Conservation (phyloP, 2,888 invertebrate species). For the Cyrtodaria siliqua region DNA sequence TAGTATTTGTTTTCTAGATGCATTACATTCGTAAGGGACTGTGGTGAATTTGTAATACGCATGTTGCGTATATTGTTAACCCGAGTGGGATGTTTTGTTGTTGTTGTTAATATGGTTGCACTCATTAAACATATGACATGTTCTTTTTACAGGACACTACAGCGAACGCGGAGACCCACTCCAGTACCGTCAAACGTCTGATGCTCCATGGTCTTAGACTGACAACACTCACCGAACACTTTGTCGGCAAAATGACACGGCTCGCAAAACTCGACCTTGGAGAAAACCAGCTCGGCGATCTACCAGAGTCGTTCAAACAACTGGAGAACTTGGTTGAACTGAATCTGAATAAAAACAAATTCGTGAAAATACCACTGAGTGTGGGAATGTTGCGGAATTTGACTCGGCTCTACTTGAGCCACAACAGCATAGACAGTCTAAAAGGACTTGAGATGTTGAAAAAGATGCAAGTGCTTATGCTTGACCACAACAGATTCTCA, state of each 20-base stretch:
- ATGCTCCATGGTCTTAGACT: conserved; percentile 74
- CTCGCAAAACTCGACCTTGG: conserved; percentile 83
- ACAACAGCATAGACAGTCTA: conserved; percentile 78
- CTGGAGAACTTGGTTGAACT: conserved; percentile 81
- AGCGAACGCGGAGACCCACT: conserved; percentile 70
- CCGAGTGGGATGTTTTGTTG: too few species aligned
- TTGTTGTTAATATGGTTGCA: not conserved
- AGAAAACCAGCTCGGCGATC: conserved; percentile 78
- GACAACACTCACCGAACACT: conserved; percentile 72
- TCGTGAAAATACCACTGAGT: conserved; percentile 77
- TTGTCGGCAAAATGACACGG: conserved; percentile 73
- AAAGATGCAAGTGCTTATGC: conserved; percentile 78
- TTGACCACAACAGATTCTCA: conserved; percentile 82
- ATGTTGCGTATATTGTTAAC: too few species aligned
- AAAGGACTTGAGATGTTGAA: conserved; percentile 81
- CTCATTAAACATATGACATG: too few species aligned
- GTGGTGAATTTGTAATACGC: too few species aligned
- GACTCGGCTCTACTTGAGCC: conserved; percentile 78
- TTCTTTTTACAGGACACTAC: conserved; percentile 76
- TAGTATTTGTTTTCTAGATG: too few species aligned
- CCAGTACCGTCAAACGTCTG: conserved; percentile 72
- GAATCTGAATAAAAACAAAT: conserved; percentile 78
- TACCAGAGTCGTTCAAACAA: conserved; percentile 78
- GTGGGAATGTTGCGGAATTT: conserved; percentile 77
- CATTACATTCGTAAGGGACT: too few species aligned